A percentile compares a stretch with the other conserved stretches of the same genome.
Conservation (phyloP, 2,113 vertebrate species). For the Mustela lutreola region DNA sequence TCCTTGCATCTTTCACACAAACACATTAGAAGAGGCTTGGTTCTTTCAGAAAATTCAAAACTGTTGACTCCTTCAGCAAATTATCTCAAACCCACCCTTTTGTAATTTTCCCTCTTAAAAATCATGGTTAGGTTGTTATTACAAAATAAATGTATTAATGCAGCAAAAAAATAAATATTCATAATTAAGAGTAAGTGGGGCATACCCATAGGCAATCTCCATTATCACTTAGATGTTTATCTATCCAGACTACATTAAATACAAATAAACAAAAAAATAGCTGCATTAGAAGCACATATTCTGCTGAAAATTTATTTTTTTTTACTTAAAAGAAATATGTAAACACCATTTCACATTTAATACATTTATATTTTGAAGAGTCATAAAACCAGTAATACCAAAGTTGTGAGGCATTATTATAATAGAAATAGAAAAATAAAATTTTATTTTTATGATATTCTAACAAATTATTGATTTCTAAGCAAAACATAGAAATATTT, state of each 20-base stretch:
- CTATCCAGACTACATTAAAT: background rate
- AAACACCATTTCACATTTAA: background rate
- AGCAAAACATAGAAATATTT: background rate
- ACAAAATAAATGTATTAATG: background rate
- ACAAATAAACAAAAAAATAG: background rate
- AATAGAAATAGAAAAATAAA: background rate
- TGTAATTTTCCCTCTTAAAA: background rate
- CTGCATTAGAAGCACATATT: background rate
- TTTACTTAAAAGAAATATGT: background rate
- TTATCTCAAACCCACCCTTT: background rate
- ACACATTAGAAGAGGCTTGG: background rate
- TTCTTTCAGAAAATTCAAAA: slow-evolving; percentile 11
- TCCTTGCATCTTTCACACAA: background rate
- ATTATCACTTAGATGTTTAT: background rate
- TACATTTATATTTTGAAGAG: background rate
- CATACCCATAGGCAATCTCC: background rate
- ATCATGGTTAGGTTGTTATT: background rate
- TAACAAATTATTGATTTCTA: background rate
- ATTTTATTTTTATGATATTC: background rate
- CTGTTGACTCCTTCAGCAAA: background rate
- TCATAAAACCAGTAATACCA: background rate
- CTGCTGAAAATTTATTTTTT: background rate
- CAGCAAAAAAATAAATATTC: background rate
- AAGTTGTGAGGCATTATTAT: background rate
- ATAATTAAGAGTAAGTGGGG: background rate